Evolutionary conservation across 1,140 invertebrate species (phyloP).

Genomic region (Diprion similis): DNA sequence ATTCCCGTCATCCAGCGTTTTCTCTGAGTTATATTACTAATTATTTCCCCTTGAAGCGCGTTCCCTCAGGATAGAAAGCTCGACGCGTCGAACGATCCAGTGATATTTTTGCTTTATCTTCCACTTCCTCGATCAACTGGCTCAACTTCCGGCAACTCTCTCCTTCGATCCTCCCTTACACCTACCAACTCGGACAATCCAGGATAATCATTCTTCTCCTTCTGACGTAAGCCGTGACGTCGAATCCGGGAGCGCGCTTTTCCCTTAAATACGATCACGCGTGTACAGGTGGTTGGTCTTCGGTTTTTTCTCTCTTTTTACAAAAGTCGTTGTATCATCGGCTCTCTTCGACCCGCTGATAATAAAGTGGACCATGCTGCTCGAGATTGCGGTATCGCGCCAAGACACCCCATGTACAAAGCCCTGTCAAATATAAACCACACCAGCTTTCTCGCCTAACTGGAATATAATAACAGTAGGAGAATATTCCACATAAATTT

Average conservation of each 20-base stretch:
- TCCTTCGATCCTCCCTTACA: not conserved
- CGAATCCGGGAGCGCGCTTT: too few relatives aligned
- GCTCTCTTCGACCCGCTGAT: not conserved
- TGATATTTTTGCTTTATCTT: slow-evolving; percentile 24
- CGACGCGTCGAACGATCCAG: not conserved
- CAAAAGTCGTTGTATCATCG: not conserved
- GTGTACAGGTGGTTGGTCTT: not conserved
- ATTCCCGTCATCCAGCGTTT: slow-evolving; percentile 19
- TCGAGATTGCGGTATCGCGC: not conserved
- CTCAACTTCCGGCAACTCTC: slow-evolving; percentile 32
- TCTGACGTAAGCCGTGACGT: too few relatives aligned
- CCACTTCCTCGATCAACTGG: slow-evolving; percentile 21
- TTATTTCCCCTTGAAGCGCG: slow-evolving; percentile 36
- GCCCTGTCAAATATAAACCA: not conserved
- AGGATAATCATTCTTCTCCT: too few relatives aligned
- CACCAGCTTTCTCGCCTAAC: not conserved
- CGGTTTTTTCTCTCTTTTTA: not conserved
- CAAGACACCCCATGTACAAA: not conserved
- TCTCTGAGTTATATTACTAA: slow-evolving; percentile 34
- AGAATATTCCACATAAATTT: not conserved
- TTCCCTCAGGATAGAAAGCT: not conserved
- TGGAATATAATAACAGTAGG: not conserved
- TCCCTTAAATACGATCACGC: not conserved
- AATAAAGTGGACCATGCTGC: not conserved
- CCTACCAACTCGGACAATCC: not conserved